Evolutionary conservation across 1,140 invertebrate genomes (phyloP).

Genomic region (Drosophila subpulchrella): DNA sequence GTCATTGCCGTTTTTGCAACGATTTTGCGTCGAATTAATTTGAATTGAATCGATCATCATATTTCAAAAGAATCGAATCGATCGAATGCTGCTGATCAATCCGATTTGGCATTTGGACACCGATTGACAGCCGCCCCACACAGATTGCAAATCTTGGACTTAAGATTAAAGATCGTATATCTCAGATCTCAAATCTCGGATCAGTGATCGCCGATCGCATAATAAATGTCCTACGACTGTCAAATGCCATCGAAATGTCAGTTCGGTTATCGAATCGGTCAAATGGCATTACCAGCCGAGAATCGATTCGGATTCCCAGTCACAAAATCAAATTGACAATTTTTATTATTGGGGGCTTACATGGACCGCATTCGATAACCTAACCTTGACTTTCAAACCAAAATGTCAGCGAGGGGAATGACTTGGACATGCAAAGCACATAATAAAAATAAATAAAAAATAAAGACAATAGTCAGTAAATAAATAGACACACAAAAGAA

Average conservation of each 20-base stretch:
- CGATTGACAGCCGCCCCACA: slow-evolving; percentile 20
- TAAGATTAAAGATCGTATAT: not conserved
- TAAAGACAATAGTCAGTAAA: slow-evolving; percentile 46
- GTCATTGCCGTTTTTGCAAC: slow-evolving; percentile 9
- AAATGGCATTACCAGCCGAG: slow-evolving; percentile 34
- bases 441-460: slow-evolving; percentile 31
- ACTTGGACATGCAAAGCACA: slow-evolving; percentile 47
- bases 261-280: slow-evolving; percentile 16
- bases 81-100: not conserved
- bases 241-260: slow-evolving; percentile 73
- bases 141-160: slow-evolving; percentile 18
- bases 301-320: slow-evolving; percentile 35
- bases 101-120: slow-evolving; percentile 12
- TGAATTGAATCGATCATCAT: slow-evolving; percentile 27
- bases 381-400: slow-evolving; percentile 68
- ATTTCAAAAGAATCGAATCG: slow-evolving; percentile 11
- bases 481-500: slow-evolving; percentile 44
- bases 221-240: slow-evolving; percentile 72
- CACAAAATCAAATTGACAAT: slow-evolving; percentile 49
- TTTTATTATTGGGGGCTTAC: slow-evolving; percentile 11
- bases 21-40: slow-evolving; percentile 1
- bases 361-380: slow-evolving; percentile 2
- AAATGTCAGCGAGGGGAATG: slow-evolving; percentile 35
- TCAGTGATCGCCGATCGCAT: slow-evolving; percentile 43
- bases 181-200: not conserved